A percentile compares a stretch with the other conserved stretches of the same genome.
Evolutionary conservation across 2,888 invertebrate genomes (phyloP).

Genomic region (Congeria kusceri): DNA sequence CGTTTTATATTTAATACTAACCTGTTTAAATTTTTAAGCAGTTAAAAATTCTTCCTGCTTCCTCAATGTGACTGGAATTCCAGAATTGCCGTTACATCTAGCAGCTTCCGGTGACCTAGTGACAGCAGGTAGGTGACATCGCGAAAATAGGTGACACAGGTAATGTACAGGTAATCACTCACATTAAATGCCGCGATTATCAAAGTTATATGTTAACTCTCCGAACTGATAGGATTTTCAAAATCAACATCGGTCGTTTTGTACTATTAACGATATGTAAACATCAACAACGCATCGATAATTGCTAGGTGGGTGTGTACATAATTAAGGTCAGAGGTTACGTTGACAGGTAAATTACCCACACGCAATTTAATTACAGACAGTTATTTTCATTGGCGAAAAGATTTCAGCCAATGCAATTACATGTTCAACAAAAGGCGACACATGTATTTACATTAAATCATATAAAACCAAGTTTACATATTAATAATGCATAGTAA

Average conservation of each 20-base stretch:
- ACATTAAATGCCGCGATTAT: background rate
- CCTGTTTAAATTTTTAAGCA: background rate
- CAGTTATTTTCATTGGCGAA: too few relatives aligned
- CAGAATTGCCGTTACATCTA: slow-evolving; percentile 11
- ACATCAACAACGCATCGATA: slow-evolving; percentile 4
- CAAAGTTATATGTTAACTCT: too few relatives aligned
- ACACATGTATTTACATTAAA: too few relatives aligned
- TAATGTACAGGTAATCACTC: slow-evolving; percentile 24
- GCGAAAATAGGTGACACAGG: slow-evolving; percentile 38
- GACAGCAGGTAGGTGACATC: slow-evolving; percentile 4
- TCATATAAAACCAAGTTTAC: too few relatives aligned
- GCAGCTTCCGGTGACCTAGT: slow-evolving; percentile 40
- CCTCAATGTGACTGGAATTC: background rate
- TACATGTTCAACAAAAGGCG: too few relatives aligned
- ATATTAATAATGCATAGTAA: too few relatives aligned
- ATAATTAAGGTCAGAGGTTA: slow-evolving; percentile 33
- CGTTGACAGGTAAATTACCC: slow-evolving; percentile 31
- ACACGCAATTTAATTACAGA: background rate
- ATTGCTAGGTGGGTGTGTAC: slow-evolving; percentile 55
- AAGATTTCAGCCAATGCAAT: too few relatives aligned
- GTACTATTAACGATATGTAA: too few relatives aligned
- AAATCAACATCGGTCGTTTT: too few relatives aligned
- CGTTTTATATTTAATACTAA: too few relatives aligned
- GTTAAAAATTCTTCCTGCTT: background rate
- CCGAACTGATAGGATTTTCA: too few relatives aligned